Conservation (phyloP, 2,888 invertebrate genomes). For the Polyommatus icarus region DNA sequence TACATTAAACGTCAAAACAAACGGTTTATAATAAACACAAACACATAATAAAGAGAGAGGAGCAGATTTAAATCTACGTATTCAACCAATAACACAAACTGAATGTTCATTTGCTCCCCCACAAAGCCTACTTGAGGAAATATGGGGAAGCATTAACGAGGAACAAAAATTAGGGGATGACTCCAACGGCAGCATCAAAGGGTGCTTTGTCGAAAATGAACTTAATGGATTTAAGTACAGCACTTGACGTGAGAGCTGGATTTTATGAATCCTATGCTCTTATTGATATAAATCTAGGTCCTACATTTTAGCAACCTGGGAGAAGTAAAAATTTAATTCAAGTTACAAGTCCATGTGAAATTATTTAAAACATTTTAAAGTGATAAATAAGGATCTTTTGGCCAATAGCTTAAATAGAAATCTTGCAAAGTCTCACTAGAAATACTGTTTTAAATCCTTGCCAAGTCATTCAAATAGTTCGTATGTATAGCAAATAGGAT, state of each 20-base stretch:
- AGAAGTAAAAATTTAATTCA: background rate
- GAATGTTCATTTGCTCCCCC: slow-evolving; percentile 22
- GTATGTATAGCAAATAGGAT: no score
- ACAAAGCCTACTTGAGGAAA: slow-evolving; percentile 22
- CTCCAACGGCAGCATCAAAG: background rate
- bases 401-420: no score
- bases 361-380: background rate
- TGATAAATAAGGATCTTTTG: no score
- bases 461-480: no score
- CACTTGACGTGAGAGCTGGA: background rate
- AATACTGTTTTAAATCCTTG: no score
- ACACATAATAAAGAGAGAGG: background rate
- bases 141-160: slow-evolving; percentile 18
- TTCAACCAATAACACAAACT: slow-evolving; percentile 5
- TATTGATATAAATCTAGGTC: background rate
- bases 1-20: no score
- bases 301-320: background rate
- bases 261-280: slow-evolving; percentile 9
- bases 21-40: background rate
- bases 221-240: slow-evolving; percentile 4
- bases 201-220: slow-evolving; percentile 15
- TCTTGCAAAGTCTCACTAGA: no score
- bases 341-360: background rate
- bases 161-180: slow-evolving; percentile 19
- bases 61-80: slow-evolving; percentile 6